Base-by-base conservation (phyloP, 2,797 vertebrate species). In the Falco cherrug region DNA sequence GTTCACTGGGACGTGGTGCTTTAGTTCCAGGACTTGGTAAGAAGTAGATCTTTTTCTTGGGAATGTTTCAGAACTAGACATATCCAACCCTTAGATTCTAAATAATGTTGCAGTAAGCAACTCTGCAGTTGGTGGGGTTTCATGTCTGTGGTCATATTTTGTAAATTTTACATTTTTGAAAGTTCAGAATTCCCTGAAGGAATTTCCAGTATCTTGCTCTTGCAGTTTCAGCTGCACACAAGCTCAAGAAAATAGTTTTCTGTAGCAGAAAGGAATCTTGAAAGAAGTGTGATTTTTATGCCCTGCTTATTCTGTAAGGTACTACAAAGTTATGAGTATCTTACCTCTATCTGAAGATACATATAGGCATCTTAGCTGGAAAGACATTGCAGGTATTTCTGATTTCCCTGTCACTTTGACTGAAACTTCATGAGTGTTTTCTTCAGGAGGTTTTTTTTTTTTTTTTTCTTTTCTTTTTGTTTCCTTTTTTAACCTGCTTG, bases 1-100 rank as follows among this genome's bases (percentile, higher is more conserved):
- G 99, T 94, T 99, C 99, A 6, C 98, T 99, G 19, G 99, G 99
- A 56, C 99, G 99, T 60, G 99, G 99, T 43, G 99, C 99, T 91
- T 98, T 99, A 79, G 99, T 99, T 59, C 98, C 99, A 51, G 99
- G 99, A 37, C 98, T 99, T 63, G 99, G 99, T 99, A 98, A 98
- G 98, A 75, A 80, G 70, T 31, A 16, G 25, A 35, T 45, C 29
- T 25, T 7, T 59, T 26, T 43, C 31, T 61, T 51, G 31, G 48
- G 63, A 53, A 3, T 11, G 1, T 5, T 37, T 54, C 50, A 45
- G 9, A 59, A 10, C 11, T 67, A 37, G 13, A 20, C 7, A 2
- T 48, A 16, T 16, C 13, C 39, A 59, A 4, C 11, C 13, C 11
- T 48, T 41, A 11, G 33, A 4, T n/a, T 83, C 61, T 41, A 5